Base-by-base conservation (phyloP, 2,797 vertebrate species). In the Buceros bicornis region DNA sequence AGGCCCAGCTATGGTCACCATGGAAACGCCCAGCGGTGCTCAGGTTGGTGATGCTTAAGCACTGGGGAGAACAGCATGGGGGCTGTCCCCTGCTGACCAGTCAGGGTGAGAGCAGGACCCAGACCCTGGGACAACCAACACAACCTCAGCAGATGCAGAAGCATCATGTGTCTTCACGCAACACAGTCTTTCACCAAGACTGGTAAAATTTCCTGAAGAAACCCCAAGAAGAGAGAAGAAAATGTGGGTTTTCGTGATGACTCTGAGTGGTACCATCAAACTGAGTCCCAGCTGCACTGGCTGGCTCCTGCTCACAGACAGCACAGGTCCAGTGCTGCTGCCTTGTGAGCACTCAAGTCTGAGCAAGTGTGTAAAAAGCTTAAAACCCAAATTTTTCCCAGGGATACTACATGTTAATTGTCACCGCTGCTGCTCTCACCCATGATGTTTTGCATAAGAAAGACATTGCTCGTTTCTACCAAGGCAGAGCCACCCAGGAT, bases 1-100 rank as follows among this genome's bases (percentile, higher is more conserved):
- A 4, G 2, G 73, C 54, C 95, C 95, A 54, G 24, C 29, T 90
- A 13, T 26, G 22, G 54, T 96, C 92, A 65, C 95, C 94, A 84
- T 94, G 92, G 95, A 89, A 95, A 96, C 35, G 0, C 51, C 90
- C 94, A 90, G 82, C 7, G 0, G 72, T 83, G 82, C 89, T 87
- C 69, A 71, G 65, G 62, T 57, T 85, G 90, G 85, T 7, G 48
- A 56, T 93, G 92, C 80, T 96, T 40, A 43, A 28, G 69, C 62
- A 79, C 82, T 7, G 45, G 29, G n/a, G 56, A 45, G 45, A 67
- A 69, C 15, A 0, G 7, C 53, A 73, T 77, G 79, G 19, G 33
- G 65, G 54, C 48, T 74, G 61, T 50, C 48, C 42, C 65, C 58
- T 0, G 0, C 26, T 2, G 9, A 84, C 22, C 8, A 11, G 51